Evolutionary conservation across 2,797 vertebrate species (phyloP).

Genomic region (Tiaroga cobitis): DNA sequence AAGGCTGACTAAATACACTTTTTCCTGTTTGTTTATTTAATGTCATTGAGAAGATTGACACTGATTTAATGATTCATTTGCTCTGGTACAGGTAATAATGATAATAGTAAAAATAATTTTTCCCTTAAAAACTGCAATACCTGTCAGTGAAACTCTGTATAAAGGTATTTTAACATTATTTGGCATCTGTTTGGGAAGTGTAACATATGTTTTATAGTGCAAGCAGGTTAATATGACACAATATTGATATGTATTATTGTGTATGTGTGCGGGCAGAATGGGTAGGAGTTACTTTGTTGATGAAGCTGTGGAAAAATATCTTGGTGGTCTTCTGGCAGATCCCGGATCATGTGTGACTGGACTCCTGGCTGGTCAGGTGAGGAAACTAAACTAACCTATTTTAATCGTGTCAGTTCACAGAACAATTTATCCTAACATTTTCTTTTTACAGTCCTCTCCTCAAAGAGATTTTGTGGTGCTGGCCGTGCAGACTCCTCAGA

Average conservation of each 20-base stretch:
- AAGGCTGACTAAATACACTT: not conserved
- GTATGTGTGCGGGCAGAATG: constrained; percentile 73
- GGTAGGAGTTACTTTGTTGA: constrained; percentile 92
- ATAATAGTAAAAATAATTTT: not conserved
- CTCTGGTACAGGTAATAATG: not conserved
- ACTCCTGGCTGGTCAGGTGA: constrained; percentile 92
- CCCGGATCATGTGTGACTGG: constrained; percentile 80
- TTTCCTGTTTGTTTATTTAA: not conserved
- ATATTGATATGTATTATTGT: not conserved
- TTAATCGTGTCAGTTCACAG: not conserved
- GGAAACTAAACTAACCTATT: constrained; percentile 12
- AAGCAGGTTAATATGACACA: not conserved
- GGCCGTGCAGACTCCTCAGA: constrained; percentile 84
- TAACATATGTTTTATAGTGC: not conserved
- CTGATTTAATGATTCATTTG: not conserved
- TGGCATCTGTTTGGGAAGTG: not conserved
- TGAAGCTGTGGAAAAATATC: constrained; percentile 85
- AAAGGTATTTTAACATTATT: not conserved
- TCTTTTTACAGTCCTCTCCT: constrained; percentile 78
- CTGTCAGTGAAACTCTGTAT: not conserved
- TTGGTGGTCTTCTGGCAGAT: constrained; percentile 77
- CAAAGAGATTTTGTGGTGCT: constrained; percentile 88
- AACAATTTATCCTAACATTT: not conserved
- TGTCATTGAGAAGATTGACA: not conserved
- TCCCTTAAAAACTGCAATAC: not conserved